Percentiles rank a stretch among this genome's conserved stretches.
Evolutionary conservation across 2,113 vertebrate genomes (phyloP).

Genomic region (Aplodontia rufa): DNA sequence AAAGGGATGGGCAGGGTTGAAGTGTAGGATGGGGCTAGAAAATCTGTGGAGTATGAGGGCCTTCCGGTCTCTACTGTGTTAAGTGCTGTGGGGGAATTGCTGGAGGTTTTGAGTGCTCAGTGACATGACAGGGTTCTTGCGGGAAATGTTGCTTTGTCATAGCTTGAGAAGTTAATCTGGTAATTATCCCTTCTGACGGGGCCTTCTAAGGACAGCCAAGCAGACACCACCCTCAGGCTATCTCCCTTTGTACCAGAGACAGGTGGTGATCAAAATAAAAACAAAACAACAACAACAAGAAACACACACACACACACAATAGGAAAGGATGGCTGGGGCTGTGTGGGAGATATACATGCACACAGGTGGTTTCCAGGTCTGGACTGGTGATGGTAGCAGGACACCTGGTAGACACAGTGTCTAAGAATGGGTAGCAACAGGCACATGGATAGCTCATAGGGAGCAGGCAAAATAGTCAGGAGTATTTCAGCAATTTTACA

Average conservation of each 20-base stretch:
- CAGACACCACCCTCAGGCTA: neutral
- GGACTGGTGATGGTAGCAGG: neutral
- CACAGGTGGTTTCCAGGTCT: neutral
- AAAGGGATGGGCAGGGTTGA: rapidly evolving
- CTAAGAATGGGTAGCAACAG: neutral
- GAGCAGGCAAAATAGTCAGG: neutral
- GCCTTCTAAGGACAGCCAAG: neutral
- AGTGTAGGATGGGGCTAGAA: neutral
- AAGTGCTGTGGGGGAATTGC: neutral
- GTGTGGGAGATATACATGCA: neutral
- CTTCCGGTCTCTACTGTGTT: neutral
- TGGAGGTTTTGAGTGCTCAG: neutral
- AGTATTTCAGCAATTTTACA: neutral
- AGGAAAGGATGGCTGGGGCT: neutral
- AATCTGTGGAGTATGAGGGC: neutral
- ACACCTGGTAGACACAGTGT: too few species aligned
- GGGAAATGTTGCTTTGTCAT: neutral
- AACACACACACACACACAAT: too few species aligned
- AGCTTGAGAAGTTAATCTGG: neutral
- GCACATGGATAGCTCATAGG: neutral
- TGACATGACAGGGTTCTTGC: neutral
- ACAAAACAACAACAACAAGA: too few species aligned
- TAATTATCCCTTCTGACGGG: neutral
- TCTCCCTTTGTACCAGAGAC: neutral
- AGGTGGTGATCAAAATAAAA: neutral